Evolutionary conservation across 2,113 vertebrate species (phyloP).

Genomic region (Scomber colias): DNA sequence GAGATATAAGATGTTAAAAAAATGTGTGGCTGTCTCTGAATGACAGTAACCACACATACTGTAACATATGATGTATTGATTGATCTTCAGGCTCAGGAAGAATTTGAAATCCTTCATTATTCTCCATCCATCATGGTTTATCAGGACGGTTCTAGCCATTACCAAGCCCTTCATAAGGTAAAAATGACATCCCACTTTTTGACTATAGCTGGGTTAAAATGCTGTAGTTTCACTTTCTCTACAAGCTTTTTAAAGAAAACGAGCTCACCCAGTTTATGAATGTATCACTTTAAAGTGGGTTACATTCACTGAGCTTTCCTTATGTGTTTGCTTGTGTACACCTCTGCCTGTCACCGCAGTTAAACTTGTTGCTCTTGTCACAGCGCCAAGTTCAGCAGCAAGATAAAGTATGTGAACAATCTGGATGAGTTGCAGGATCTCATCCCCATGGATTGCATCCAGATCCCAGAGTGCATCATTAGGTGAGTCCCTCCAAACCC

Average conservation of each 20-base stretch:
- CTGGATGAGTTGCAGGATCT: constrained; percentile 91
- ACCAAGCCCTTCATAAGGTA: constrained; percentile 99
- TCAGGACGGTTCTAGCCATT: constrained; percentile 94
- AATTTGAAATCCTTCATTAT: constrained; percentile 99
- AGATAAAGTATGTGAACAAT: constrained; percentile 93
- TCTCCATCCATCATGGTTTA: constrained; percentile 98
- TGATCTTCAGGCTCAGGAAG: constrained; percentile 90
- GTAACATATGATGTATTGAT: constrained; percentile 4
- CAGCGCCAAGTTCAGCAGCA: constrained; percentile 98
- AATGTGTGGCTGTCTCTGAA: background rate
- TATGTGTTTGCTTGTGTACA: background rate
- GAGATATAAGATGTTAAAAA: background rate
- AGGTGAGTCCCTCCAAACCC: constrained; percentile 85
- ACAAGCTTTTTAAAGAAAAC: no score
- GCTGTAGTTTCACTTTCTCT: background rate
- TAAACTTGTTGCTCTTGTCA: constrained; percentile 17
- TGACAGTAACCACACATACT: background rate
- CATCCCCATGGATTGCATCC: constrained; percentile 96
- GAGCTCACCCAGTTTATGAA: no score
- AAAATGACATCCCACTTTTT: background rate
- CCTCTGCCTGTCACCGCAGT: background rate
- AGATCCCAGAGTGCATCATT: constrained; percentile 96
- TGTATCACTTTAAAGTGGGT: background rate
- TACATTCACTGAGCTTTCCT: background rate
- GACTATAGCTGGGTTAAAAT: background rate